phyloP scores from a whole-genome alignment of 2,113 vertebrate genomes.

The Carollia perspicillata region DNA sequence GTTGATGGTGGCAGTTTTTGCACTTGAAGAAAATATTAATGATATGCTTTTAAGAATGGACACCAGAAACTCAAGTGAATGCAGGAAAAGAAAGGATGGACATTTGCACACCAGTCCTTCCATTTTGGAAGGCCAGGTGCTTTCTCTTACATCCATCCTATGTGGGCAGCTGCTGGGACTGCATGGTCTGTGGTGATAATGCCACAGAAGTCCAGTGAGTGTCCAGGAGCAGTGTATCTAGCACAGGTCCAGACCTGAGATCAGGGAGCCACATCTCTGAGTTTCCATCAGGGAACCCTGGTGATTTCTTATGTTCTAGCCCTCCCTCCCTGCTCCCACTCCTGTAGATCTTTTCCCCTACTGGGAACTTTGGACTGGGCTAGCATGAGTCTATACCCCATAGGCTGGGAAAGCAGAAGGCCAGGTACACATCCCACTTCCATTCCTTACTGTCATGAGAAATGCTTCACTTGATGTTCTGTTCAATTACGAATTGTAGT shows the following conservation, averaged over 20 bases:
- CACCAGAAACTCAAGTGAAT: not conserved
- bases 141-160: not conserved
- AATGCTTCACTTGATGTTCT: not conserved
- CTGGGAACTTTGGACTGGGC: not conserved
- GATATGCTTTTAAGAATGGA: not conserved
- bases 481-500: not conserved
- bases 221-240: not conserved
- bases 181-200: not conserved
- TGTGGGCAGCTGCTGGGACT: not conserved
- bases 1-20: not conserved
- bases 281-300: not conserved
- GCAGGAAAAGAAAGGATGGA: not conserved
- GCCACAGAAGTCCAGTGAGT: not conserved
- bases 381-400: not conserved
- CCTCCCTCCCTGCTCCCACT: accelerated
- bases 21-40: not conserved
- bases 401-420: accelerated
- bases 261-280: not conserved
- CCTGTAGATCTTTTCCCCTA: not conserved
- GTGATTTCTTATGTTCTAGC: not conserved
- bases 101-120: not conserved
- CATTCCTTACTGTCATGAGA: not conserved
- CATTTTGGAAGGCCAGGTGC: not conserved
- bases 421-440: not conserved
- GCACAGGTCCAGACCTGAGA: not conserved